Evolutionary conservation across 2,888 invertebrate species (phyloP), one percentile per base, ranked within the genome.

Genomic region (Deroplatys truncata): DNA sequence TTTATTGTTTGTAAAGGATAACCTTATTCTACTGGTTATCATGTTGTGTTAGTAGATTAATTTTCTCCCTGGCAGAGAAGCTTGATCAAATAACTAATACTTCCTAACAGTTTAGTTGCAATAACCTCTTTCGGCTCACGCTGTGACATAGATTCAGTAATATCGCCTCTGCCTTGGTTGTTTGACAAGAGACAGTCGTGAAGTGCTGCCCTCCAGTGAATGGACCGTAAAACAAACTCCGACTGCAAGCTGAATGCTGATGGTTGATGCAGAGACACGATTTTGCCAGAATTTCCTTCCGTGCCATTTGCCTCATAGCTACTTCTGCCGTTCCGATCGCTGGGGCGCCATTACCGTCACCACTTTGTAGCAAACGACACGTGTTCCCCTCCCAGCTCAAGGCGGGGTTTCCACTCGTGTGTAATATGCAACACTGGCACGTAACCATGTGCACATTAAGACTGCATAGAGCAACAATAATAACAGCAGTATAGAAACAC

Each of bases 211-310:
- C 29, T 88, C 88, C 29, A 84, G 56, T 49, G 88, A 88, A 84
- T 56, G 88, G 88, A 43, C 84, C 84, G 88, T 28, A 88, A 88
- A 88, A 88, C 88, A 88, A 88, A 88, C 84, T 84, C 43, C 28
- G 84, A 84, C 84, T 43, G 85, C 85, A 88, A 43, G 35, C 83
- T 84, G 84, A 84, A 88, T 35, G 84, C 84, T 84, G 84, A 84
- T 85, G 85, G 88, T 31, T 56, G 84, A 88, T 84, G 88, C 88
- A 31, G 43, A 56, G 84, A 31, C 43, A 7, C 86, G 20, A n/a
- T 31, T 84, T 56, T 20, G 83, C 28, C 31, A 85, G 31, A 43
- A 28, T 87, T 89, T 89, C 83, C 87, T 89, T 90, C 86, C 84
- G 35, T 56, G 88, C 90, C 89, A 89, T 88, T 89, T 88, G 85